phyloP scores from a whole-genome alignment of 2,113 vertebrate genomes.

The Austrofundulus limnaeus region DNA sequence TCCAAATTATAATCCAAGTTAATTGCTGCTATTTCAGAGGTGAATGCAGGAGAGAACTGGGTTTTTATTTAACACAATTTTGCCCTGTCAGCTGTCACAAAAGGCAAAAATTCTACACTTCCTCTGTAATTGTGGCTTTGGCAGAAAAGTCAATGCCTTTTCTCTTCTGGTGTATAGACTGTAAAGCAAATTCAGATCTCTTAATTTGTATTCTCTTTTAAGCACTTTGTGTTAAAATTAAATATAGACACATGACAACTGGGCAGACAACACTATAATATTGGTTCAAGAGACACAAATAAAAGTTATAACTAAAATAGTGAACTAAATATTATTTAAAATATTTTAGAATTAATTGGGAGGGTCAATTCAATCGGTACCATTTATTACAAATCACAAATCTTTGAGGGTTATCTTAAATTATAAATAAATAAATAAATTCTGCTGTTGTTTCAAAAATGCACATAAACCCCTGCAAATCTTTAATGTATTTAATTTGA shows the following conservation, averaged over 20 bases:
- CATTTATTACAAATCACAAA: no score
- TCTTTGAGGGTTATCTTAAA: no score
- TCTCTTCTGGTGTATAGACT: slow-evolving; percentile 33
- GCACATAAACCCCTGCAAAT: neutral
- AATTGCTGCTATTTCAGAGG: slow-evolving; percentile 40
- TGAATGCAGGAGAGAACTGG: slow-evolving; percentile 16
- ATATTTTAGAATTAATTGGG: neutral
- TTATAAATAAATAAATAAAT: no score
- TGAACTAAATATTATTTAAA: neutral
- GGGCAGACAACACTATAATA: neutral
- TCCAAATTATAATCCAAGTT: slow-evolving; percentile 29
- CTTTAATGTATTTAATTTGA: slow-evolving; percentile 9
- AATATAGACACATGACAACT: slow-evolving; percentile 20
- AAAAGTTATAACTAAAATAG: neutral
- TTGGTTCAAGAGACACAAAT: slow-evolving; percentile 1
- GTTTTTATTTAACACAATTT: slow-evolving; percentile 64
- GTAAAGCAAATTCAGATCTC: slow-evolving; percentile 58
- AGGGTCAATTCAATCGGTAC: neutral
- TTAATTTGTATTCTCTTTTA: slow-evolving; percentile 41
- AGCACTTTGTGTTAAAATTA: slow-evolving; percentile 21
- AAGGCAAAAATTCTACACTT: slow-evolving; percentile 40
- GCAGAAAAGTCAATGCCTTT: slow-evolving; percentile 39
- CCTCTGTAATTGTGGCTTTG: slow-evolving; percentile 58
- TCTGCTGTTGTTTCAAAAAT: no score
- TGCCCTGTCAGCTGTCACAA: slow-evolving; percentile 45